Evolutionary conservation across 2,888 invertebrate species (phyloP).

Genomic region (Galerucella nymphaeae): DNA sequence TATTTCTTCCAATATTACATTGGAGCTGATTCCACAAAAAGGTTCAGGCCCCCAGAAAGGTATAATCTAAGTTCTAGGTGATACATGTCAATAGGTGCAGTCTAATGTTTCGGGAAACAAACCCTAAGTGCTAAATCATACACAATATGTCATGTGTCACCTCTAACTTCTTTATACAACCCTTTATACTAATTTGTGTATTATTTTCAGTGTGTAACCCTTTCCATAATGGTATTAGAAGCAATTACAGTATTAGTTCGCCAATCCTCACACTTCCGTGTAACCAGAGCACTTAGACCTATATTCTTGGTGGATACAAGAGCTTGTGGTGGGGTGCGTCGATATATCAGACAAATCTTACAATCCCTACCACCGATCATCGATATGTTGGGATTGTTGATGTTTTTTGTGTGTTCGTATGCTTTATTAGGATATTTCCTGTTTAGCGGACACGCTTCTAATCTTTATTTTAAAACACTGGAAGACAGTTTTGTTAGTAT

Average conservation of each 20-base stretch:
- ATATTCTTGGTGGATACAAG: constrained; percentile 89
- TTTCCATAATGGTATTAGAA: constrained; percentile 85
- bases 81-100: too few species aligned
- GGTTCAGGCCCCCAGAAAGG: too few species aligned
- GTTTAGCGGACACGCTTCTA: constrained; percentile 78
- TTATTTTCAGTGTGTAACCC: constrained; percentile 74
- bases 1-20: too few species aligned
- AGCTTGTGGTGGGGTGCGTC: constrained; percentile 81
- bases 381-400: constrained; percentile 85
- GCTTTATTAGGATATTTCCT: constrained; percentile 85
- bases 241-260: constrained; percentile 82
- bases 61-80: too few species aligned
- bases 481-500: constrained; percentile 88
- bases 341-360: constrained; percentile 80
- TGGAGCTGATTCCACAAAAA: too few species aligned
- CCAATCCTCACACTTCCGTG: constrained; percentile 86
- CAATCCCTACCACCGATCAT: constrained; percentile 88
- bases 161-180: too few species aligned
- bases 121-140: too few species aligned
- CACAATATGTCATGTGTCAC: too few species aligned
- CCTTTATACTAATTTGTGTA: too few species aligned
- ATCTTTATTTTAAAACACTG: constrained; percentile 82
- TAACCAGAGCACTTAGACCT: constrained; percentile 88
- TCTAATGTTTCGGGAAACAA: too few species aligned
- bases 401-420: constrained; percentile 88